phyloP scores from a whole-genome alignment of 2,113 vertebrate species.

The Myrmophylax atrothorax region DNA sequence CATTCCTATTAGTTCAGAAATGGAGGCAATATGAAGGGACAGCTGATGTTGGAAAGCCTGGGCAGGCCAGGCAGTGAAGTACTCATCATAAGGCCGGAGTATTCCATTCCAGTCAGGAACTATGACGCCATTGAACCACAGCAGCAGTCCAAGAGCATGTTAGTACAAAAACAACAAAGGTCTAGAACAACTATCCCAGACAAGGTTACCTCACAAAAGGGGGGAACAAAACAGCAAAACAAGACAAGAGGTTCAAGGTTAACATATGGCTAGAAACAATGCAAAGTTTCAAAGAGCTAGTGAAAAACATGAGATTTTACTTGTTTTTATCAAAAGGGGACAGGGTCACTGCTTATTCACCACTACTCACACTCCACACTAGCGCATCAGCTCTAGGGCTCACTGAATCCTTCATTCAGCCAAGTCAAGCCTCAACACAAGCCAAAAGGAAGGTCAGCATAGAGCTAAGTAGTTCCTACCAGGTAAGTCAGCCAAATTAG shows the following conservation, averaged over 20 bases:
- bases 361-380: neutral
- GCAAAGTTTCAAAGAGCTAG: neutral
- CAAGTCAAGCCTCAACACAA: neutral
- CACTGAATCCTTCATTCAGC: neutral
- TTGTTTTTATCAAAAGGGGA: neutral
- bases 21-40: neutral
- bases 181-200: neutral
- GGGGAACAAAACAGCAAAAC: neutral
- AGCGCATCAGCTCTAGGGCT: neutral
- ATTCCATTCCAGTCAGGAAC: neutral
- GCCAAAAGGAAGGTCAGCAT: neutral
- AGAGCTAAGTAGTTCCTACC: neutral
- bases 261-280: neutral
- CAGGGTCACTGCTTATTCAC: neutral
- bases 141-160: neutral
- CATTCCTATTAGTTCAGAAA: neutral
- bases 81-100: neutral
- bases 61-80: rapidly evolving
- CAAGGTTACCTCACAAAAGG: neutral
- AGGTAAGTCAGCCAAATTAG: neutral
- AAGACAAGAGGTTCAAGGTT: neutral
- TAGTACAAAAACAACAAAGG: neutral
- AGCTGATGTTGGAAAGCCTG: neutral
- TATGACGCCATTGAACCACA: neutral
- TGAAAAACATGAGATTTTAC: neutral